Percentiles rank a stretch among this genome's conserved stretches.
Evolutionary conservation across 2,888 invertebrate species (phyloP).

Genomic region (Incurvaria masculella): DNA sequence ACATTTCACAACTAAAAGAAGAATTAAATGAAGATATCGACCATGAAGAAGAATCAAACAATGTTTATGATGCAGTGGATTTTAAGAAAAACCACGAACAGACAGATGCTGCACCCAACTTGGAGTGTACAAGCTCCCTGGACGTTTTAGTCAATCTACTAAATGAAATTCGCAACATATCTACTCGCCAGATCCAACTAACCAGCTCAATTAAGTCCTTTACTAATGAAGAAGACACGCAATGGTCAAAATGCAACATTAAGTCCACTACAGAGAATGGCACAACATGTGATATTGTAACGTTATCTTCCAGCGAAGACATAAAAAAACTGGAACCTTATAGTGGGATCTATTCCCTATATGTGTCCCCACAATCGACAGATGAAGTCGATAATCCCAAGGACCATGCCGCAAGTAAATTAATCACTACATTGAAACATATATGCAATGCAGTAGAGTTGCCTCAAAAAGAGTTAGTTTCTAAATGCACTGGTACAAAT

Average conservation of each 20-base stretch:
- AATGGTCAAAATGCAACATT: neutral
- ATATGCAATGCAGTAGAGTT: too few species aligned
- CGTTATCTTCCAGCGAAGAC: slow-evolving; percentile 28
- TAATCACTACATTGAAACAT: too few species aligned
- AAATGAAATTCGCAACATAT: slow-evolving; percentile 44
- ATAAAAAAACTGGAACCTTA: slow-evolving; percentile 26
- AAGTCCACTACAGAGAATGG: neutral
- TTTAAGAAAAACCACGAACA: slow-evolving; percentile 2
- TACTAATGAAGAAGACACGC: neutral
- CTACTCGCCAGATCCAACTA: slow-evolving; percentile 29
- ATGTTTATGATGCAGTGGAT: neutral
- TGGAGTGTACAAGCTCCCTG: slow-evolving; percentile 34
- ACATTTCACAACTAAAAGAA: neutral
- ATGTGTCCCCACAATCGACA: too few species aligned
- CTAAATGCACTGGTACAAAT: too few species aligned
- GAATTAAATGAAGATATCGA: neutral
- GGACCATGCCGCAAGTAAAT: too few species aligned
- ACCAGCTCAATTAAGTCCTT: slow-evolving; percentile 10
- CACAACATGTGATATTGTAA: too few species aligned
- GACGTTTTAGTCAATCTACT: slow-evolving; percentile 40
- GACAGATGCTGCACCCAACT: slow-evolving; percentile 10
- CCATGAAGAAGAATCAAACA: neutral
- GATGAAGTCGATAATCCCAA: too few species aligned
- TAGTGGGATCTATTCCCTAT: slow-evolving; percentile 26
- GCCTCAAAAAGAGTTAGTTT: too few species aligned